phyloP scores from a whole-genome alignment of 1,140 invertebrate genomes.

The Dreissena polymorpha region DNA sequence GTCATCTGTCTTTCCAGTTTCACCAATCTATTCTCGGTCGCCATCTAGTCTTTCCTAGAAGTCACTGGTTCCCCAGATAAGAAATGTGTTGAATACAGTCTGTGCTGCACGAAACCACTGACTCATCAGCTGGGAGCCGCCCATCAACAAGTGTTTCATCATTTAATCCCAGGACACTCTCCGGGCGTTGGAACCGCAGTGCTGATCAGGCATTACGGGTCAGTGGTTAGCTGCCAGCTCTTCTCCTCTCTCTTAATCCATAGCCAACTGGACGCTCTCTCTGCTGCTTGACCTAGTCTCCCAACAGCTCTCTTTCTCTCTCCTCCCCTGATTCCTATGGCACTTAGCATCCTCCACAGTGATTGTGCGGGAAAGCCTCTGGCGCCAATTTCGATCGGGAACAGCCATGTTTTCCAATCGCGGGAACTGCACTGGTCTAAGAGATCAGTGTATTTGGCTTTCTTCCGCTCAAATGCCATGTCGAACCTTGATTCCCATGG shows the following conservation, averaged over 20 bases:
- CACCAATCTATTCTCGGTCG: conserved; percentile 14
- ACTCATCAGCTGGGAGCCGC: too few species aligned
- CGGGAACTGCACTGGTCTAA: conserved; percentile 4
- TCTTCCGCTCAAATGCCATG: conserved; percentile 36
- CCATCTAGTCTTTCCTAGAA: conserved; percentile 33
- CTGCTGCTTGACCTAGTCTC: conserved; percentile 35
- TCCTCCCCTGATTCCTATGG: conserved; percentile 24
- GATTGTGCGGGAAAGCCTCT: conserved; percentile 32
- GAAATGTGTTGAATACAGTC: not conserved
- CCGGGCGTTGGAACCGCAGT: not conserved
- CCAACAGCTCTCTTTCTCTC: conserved; percentile 5
- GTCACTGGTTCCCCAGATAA: conserved; percentile 12
- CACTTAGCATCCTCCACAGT: conserved; percentile 16
- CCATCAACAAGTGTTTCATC: too few species aligned
- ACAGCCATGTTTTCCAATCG: conserved; percentile 26
- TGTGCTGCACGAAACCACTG: not conserved
- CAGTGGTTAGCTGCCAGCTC: conserved; percentile 32
- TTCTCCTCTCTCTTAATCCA: conserved; percentile 35
- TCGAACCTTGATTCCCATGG: conserved; percentile 31
- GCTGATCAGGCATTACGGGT: not conserved
- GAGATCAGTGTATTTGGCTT: conserved; percentile 34
- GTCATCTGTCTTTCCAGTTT: not conserved
- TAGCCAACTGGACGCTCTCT: conserved; percentile 33
- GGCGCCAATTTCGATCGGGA: conserved; percentile 25
- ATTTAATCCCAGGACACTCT: too few species aligned